A percentile compares a stretch with the other conserved stretches of the same genome.
phyloP scores from a whole-genome alignment of 2,888 invertebrate genomes.

The Odontocolon sp. region DNA sequence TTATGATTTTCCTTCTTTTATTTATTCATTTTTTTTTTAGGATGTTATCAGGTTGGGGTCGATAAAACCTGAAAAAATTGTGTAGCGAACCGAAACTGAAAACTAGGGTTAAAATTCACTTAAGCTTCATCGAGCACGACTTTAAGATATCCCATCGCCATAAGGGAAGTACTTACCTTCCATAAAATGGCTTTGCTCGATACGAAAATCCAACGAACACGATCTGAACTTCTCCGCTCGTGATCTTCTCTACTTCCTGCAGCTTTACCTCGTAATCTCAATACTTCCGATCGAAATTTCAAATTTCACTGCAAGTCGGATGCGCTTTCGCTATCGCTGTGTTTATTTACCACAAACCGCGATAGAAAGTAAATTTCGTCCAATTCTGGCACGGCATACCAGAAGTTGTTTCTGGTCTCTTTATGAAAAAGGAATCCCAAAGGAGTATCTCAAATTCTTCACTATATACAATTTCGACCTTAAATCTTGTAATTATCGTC shows the following conservation, averaged over 20 bases:
- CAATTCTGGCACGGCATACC: slow-evolving; percentile 28
- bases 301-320: not conserved
- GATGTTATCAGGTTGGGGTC: no score
- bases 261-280: slow-evolving; percentile 15
- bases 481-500: not conserved
- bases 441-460: not conserved
- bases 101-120: not conserved
- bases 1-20: no score
- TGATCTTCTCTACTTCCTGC: not conserved
- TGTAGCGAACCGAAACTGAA: no score
- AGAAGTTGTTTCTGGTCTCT: slow-evolving; percentile 6
- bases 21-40: no score
- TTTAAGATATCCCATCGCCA: not conserved
- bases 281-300: slow-evolving; percentile 47
- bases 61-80: no score
- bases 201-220: not conserved
- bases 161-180: slow-evolving; percentile 35
- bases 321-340: not conserved
- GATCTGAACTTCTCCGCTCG: slow-evolving; percentile 13
- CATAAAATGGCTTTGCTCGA: slow-evolving; percentile 8
- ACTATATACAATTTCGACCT: not conserved
- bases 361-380: slow-evolving; percentile 16
- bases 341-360: slow-evolving; percentile 17
- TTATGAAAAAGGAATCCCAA: not conserved
- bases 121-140: not conserved